Evolutionary conservation across 2,797 vertebrate genomes (phyloP), one percentile per base, ranked within the genome.

Genomic region (Phaenicophaeus curvirostris): DNA sequence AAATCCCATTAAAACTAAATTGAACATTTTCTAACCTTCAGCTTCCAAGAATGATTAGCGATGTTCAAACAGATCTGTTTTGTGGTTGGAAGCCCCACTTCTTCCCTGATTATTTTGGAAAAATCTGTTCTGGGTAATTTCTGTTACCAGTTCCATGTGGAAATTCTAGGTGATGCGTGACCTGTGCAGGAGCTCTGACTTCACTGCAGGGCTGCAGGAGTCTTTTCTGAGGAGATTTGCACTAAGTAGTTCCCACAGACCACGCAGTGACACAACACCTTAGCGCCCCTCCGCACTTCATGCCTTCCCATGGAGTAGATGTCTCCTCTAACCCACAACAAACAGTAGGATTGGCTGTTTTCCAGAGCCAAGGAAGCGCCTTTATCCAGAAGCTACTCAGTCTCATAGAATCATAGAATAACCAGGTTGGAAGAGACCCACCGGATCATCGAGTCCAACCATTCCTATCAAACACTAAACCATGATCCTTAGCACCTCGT

Each of bases 231-330:
- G 48, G 24, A 79, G 41, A 62, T 46, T 9, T 83, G 51, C 55
- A 39, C 44, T 1, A 72, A 41, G 55, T 4, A 55, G 65, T 57
- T 75, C 66, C 73, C 9, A 8, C 24, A 73, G 54, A 82, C 46
- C 27, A n/a, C 0, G 1, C 35, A 37, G 31, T 11, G 35, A 61
- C 48, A 83, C 6, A 5, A 28, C 4, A 5, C 1, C 14, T 67
- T 59, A 11, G 50, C 66, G 53, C 24, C 44, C 55, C 59, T 61
- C 77, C 58, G 46, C 33, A 46, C 53, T 30, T 57, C 41, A 20
- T 1, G 7, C 6, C 4, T 37, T 33, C 11, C n/a, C 3, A 4
- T 48, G 18, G 59, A 81, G 23, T 50, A 42, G 61, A 33, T 13
- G 7, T 44, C n/a, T 74, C 48, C 61, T 46, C 61, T 35, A 61